A percentile compares a stretch with the other conserved stretches of the same genome.
Conservation (phyloP, 2,888 invertebrate genomes). For the Smittia aterrima region DNA sequence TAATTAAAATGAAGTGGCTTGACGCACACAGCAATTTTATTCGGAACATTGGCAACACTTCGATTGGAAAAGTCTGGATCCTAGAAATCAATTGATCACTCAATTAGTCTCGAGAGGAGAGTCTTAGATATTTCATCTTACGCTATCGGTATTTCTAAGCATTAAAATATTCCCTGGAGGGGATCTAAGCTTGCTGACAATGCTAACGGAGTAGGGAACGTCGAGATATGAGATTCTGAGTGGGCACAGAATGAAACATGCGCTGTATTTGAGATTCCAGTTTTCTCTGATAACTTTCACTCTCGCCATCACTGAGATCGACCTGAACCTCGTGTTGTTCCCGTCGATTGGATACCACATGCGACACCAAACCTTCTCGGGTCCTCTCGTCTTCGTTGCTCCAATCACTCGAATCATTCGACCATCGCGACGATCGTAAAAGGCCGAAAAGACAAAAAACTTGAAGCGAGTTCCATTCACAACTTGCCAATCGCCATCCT, state of each 20-base stretch:
- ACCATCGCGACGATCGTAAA: slow-evolving; percentile 72
- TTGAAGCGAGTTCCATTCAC: slow-evolving; percentile 64
- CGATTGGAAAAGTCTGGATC: slow-evolving; percentile 50
- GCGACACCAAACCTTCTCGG: slow-evolving; percentile 78
- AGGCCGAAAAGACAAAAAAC: slow-evolving; percentile 69
- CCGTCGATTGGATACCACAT: slow-evolving; percentile 64
- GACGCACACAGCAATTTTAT: slow-evolving; percentile 76
- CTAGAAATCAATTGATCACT: slow-evolving; percentile 43
- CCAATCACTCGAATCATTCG: slow-evolving; percentile 76
- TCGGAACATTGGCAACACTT: slow-evolving; percentile 49
- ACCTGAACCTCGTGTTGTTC: slow-evolving; percentile 51
- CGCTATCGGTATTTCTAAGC: slow-evolving; percentile 60
- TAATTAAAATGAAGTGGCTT: slow-evolving; percentile 89
- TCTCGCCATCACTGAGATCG: slow-evolving; percentile 70
- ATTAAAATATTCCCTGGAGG: slow-evolving; percentile 65
- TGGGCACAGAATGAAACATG: slow-evolving; percentile 82
- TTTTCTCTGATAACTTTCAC: slow-evolving; percentile 86
- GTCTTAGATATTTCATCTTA: not conserved
- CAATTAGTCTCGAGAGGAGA: not conserved
- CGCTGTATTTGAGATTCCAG: slow-evolving; percentile 91
- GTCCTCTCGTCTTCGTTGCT: slow-evolving; percentile 82
- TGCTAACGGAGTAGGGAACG: slow-evolving; percentile 67
- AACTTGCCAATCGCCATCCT: slow-evolving; percentile 74
- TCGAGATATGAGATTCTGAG: slow-evolving; percentile 60
- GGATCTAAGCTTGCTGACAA: slow-evolving; percentile 62